Base-by-base conservation (phyloP, 2,888 invertebrate genomes). In the Lacanobia oleracea region DNA sequence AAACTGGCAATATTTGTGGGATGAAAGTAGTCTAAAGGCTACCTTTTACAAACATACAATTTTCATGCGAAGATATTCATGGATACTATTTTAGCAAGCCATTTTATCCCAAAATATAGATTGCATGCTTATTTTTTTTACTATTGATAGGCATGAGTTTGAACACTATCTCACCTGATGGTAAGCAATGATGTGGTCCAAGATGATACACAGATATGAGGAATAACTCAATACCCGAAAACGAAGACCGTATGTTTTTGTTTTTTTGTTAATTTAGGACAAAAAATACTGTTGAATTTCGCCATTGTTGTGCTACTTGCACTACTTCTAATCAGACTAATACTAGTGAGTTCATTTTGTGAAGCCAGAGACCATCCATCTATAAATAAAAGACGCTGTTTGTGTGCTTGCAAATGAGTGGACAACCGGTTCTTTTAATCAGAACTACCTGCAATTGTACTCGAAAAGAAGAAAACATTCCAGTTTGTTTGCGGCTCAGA, bases 371-470 rank as follows among this genome's bases (percentile, higher is more conserved):
- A 5, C 21, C 48, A 43, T 53, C 23, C 14, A 45, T 61, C 37
- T 18, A 21, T 53, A 66, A 72, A 66, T 72, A 77, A 77, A 72
- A 37, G 18, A 77, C 54, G 16, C 37, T 50, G 61, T 69, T 64
- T 75, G 77, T 77, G 51, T 37, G 21, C 27, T 66, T 50, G 53
- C 62, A 76, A 76, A 76, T 76, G 54, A 77, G 77, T 77, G 64
- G 60, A 70, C 62, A 77, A 66, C 43, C 33, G 27, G 57, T 77
- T 59, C 63, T 72, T 67, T 66, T 72, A 59, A 77, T 77, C 72
- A 77, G 50, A 72, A 43, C 77, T 43, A 77, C 77, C 78, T 77
- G 78, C 43, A 59, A 66, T 72, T 60, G 59, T 60, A 67, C 62
- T 53, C 59, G 59, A 63, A 71, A 76, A 54, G 57, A 57, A 67